phyloP scores from a whole-genome alignment of 2,113 vertebrate species.

The Colistium nudipinnis region DNA sequence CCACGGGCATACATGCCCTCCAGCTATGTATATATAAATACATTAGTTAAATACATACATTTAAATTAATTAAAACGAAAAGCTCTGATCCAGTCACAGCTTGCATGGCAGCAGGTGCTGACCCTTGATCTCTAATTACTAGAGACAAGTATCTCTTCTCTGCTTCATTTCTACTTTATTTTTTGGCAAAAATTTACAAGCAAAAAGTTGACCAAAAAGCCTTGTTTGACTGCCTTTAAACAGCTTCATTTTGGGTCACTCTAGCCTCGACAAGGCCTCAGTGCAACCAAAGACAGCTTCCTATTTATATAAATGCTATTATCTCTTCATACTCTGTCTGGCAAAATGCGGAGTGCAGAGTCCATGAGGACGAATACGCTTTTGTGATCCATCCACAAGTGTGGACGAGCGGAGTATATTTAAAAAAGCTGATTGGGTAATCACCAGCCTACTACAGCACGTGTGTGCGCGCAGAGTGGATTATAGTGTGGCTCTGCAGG shows the following conservation, averaged over 20 bases:
- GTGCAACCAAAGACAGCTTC: conserved; percentile 5
- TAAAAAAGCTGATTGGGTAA: background rate
- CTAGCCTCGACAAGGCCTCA: background rate
- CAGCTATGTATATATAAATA: too few relatives aligned
- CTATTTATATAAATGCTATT: background rate
- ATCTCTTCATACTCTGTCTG: background rate
- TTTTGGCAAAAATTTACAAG: background rate
- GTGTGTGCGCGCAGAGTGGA: background rate
- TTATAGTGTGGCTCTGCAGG: conserved; percentile 12
- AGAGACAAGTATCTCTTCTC: background rate
- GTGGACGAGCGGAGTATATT: background rate
- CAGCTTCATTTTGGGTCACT: background rate
- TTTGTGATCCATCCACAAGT: background rate
- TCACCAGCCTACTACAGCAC: conserved; percentile 8
- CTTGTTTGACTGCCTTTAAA: background rate
- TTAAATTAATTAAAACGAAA: too few relatives aligned
- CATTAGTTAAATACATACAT: too few relatives aligned
- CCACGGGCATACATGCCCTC: background rate
- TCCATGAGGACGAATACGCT: background rate
- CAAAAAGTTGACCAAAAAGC: background rate
- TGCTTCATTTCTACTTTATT: background rate
- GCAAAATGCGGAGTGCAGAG: background rate
- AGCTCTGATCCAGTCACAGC: background rate
- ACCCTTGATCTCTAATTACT: background rate
- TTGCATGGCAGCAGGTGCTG: background rate